Conservation (phyloP, 2,888 invertebrate species). For the Hoplodrina blanda region DNA sequence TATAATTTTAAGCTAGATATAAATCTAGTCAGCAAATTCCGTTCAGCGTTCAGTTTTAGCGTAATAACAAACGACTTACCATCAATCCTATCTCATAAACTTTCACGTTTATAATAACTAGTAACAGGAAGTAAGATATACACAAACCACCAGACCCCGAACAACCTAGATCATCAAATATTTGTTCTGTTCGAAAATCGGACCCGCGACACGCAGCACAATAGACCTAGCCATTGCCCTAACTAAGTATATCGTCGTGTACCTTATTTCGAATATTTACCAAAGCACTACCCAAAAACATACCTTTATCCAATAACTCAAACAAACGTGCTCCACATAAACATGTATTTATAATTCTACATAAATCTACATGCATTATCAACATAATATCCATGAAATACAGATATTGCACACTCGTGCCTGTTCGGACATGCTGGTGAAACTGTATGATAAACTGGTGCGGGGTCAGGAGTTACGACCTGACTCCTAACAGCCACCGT, state of each 20-base stretch:
- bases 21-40: no score
- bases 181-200: no score
- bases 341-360: conserved; percentile 41
- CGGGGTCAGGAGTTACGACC: conserved; percentile 55
- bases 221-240: neutral
- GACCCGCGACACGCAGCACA: no score
- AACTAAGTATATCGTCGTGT: neutral
- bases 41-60: no score
- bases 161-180: no score
- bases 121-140: no score
- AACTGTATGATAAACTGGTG: conserved; percentile 54
- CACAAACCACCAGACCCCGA: no score
- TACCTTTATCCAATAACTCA: conserved; percentile 28
- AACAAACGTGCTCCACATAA: conserved; percentile 42
- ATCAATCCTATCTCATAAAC: no score
- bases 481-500: conserved; percentile 54
- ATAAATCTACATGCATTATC: conserved; percentile 56
- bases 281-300: conserved; percentile 7
- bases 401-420: conserved; percentile 55
- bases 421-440: conserved; percentile 41
- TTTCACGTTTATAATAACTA: no score
- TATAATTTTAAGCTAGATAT: no score
- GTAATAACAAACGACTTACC: no score
- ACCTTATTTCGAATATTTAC: neutral
- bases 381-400: conserved; percentile 40